Evolutionary conservation across 1,140 invertebrate genomes (phyloP).

Genomic region (Manduca sexta): DNA sequence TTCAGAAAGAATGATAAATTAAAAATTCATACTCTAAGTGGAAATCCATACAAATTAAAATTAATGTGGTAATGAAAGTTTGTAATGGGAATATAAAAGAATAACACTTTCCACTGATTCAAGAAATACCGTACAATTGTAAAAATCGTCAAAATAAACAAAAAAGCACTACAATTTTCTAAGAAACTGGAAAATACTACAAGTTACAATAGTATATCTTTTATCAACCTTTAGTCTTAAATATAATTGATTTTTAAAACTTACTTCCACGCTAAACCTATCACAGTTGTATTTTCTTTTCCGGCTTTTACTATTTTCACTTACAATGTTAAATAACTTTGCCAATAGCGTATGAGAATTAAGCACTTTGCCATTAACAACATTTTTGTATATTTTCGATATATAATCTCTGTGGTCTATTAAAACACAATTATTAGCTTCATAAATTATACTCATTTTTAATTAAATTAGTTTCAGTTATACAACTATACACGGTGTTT

Average conservation of each 20-base stretch:
- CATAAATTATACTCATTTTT: conserved; percentile 29
- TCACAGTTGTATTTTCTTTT: conserved; percentile 23
- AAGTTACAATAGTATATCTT: too few relatives aligned
- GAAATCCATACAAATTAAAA: too few relatives aligned
- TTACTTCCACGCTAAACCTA: conserved; percentile 28
- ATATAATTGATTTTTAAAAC: neutral
- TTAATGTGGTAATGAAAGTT: too few relatives aligned
- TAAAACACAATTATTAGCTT: conserved; percentile 20
- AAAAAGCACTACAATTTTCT: too few relatives aligned
- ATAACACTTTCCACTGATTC: too few relatives aligned
- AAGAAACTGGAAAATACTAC: too few relatives aligned
- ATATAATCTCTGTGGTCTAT: conserved; percentile 40
- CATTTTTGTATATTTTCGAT: conserved; percentile 26
- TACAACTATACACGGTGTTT: neutral
- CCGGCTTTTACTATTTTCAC: conserved; percentile 15
- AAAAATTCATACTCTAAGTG: too few relatives aligned
- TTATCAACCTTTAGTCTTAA: too few relatives aligned
- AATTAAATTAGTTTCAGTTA: neutral
- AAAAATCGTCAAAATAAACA: too few relatives aligned
- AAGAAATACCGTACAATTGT: too few relatives aligned
- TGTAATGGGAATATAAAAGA: too few relatives aligned
- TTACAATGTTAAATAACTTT: conserved; percentile 33
- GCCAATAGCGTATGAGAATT: conserved; percentile 13
- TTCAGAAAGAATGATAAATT: too few relatives aligned
- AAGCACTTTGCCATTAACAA: conserved; percentile 8